phyloP scores from a whole-genome alignment of 2,888 invertebrate genomes.

The Rhogogaster chlorosoma region DNA sequence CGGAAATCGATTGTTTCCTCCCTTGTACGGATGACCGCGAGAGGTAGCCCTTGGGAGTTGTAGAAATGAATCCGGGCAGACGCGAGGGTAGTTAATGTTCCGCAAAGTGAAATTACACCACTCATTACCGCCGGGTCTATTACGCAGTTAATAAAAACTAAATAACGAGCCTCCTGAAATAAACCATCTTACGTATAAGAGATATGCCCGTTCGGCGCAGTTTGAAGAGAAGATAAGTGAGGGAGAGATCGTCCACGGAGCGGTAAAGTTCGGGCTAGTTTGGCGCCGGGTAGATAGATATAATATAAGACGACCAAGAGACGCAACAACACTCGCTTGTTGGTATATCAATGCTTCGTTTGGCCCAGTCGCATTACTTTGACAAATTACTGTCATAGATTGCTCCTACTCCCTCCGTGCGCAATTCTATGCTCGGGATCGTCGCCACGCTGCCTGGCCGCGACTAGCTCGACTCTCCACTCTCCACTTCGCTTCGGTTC shows the following conservation, averaged over 20 bases:
- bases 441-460: conserved; percentile 33
- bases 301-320: background rate
- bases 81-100: conserved; percentile 34
- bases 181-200: background rate
- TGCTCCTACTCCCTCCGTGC: conserved; percentile 9
- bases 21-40: background rate
- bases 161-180: conserved; percentile 26
- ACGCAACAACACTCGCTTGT: conserved; percentile 58
- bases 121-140: conserved; percentile 42
- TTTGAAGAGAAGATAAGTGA: conserved; percentile 1
- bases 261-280: background rate
- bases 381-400: conserved; percentile 65
- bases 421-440: background rate
- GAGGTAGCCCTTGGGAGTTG: background rate
- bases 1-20: background rate
- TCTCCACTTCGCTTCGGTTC: background rate
- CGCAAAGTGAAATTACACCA: conserved; percentile 49
- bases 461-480: background rate
- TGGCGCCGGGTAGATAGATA: conserved; percentile 26
- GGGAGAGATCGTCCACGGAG: background rate
- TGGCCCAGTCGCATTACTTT: conserved; percentile 66
- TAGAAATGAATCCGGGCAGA: conserved; percentile 32
- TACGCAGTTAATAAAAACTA: conserved; percentile 24
- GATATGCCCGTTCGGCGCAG: background rate
- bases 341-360: conserved; percentile 70